These are phyloP conservation scores for Chaetogeoica ovagalla DNA, from an alignment of 2,888 invertebrate species.

Conservation along the genomic window DNA sequence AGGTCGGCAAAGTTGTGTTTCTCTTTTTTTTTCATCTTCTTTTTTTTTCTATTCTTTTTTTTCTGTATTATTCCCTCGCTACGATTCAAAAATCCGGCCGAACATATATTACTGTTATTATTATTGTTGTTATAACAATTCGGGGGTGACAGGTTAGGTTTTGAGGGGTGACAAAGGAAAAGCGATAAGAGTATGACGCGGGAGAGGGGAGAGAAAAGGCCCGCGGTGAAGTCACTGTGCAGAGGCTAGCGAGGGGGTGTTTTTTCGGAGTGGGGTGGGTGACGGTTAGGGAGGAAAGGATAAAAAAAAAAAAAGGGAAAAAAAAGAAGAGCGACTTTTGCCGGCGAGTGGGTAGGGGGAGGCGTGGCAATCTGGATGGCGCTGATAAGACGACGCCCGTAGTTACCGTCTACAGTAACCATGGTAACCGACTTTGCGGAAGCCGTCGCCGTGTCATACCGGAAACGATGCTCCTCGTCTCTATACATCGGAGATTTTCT, in stretches of 20 bases:
- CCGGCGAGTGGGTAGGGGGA: constrained; percentile 31
- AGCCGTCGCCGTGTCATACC: constrained; percentile 51
- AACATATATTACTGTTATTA: constrained; percentile 38
- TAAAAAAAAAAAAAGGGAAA: constrained; percentile 4
- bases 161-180: constrained; percentile 50
- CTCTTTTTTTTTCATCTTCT: background rate
- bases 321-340: constrained; percentile 31
- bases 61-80: background rate
- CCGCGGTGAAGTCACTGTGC: background rate
- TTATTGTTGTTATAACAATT: constrained; percentile 52
- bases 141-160: constrained; percentile 50
- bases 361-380: constrained; percentile 52
- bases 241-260: background rate
- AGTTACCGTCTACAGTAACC: constrained; percentile 46
- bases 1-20: constrained; percentile 31
- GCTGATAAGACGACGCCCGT: constrained; percentile 53
- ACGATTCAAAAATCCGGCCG: constrained; percentile 37
- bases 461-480: constrained; percentile 40
- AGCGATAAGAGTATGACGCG: constrained; percentile 37
- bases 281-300: background rate
- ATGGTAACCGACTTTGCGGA: constrained; percentile 46
- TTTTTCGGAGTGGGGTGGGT: no score
- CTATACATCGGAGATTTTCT: constrained; percentile 48
- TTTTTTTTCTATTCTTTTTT: background rate
- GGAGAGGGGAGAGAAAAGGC: constrained; percentile 3